These are phyloP conservation scores for Lepidurus packardi DNA, from an alignment of 1,140 invertebrate genomes.

Conservation along the genomic window DNA sequence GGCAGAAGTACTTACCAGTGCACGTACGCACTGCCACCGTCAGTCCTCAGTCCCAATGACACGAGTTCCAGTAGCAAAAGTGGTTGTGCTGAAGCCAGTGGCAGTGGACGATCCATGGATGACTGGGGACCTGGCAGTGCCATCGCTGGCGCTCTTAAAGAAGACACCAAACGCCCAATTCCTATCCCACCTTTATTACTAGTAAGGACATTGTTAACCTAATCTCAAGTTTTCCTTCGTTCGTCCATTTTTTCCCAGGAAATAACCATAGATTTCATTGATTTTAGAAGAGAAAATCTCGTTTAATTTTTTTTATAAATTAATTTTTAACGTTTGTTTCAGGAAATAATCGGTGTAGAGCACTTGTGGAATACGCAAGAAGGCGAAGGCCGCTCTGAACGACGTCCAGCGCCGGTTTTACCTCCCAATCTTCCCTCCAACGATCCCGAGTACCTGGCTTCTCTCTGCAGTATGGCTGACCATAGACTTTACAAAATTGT, in stretches of 20 bases:
- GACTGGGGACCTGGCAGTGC: constrained; percentile 13
- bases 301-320: too few relatives aligned
- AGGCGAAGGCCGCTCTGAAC: constrained; percentile 35
- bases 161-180: constrained; percentile 22
- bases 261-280: not conserved
- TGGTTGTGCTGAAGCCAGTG: not conserved
- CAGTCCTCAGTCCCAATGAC: constrained; percentile 34
- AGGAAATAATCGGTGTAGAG: constrained; percentile 89
- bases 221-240: not conserved
- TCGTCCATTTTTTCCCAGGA: not conserved
- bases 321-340: not conserved
- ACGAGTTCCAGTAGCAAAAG: constrained; percentile 8
- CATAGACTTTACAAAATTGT: constrained; percentile 95
- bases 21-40: constrained; percentile 73
- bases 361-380: constrained; percentile 88
- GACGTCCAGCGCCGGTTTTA: constrained; percentile 22
- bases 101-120: not conserved
- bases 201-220: not conserved
- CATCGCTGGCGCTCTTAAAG: constrained; percentile 13
- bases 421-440: constrained; percentile 43
- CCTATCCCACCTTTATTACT: constrained; percentile 27
- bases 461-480: constrained; percentile 88
- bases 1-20: constrained; percentile 93
- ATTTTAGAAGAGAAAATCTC: too few relatives aligned
- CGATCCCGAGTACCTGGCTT: constrained; percentile 75